These are phyloP conservation scores for Helicoverpa zea DNA, from an alignment of 1,140 invertebrate genomes.

Conservation along the genomic window DNA sequence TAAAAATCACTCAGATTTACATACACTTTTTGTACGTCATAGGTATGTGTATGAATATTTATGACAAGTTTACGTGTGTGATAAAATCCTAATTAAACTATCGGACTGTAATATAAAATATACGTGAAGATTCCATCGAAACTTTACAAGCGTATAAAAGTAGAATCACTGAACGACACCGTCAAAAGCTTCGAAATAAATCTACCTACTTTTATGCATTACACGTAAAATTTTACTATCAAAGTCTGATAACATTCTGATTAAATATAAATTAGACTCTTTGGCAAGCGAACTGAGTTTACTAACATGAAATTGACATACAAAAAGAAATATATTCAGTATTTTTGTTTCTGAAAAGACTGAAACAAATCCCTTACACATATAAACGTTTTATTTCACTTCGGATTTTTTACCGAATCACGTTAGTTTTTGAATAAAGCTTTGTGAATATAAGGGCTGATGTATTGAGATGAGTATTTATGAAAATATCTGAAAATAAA, in stretches of 20 bases:
- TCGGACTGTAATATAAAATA: neutral
- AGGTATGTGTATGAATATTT: too few relatives aligned
- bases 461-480: neutral
- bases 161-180: neutral
- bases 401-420: neutral
- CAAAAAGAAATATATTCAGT: constrained; percentile 4
- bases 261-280: constrained; percentile 31
- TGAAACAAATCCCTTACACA: constrained; percentile 22
- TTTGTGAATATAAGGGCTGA: neutral
- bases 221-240: neutral
- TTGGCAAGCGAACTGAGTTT: neutral
- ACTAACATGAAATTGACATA: constrained; percentile 19
- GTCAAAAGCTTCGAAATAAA: neutral
- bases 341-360: constrained; percentile 11
- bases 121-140: neutral
- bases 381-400: constrained; percentile 33
- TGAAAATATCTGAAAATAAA: too few relatives aligned
- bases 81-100: too few relatives aligned
- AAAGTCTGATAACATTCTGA: constrained; percentile 15
- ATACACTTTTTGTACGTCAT: too few relatives aligned
- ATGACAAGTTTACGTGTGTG: too few relatives aligned
- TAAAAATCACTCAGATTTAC: too few relatives aligned
- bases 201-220: neutral
- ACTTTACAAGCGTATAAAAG: constrained; percentile 2
- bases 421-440: constrained; percentile 22